These are phyloP conservation scores for Sparidentex hasta DNA, from an alignment of 2,797 vertebrate species.

Conservation along the genomic window DNA sequence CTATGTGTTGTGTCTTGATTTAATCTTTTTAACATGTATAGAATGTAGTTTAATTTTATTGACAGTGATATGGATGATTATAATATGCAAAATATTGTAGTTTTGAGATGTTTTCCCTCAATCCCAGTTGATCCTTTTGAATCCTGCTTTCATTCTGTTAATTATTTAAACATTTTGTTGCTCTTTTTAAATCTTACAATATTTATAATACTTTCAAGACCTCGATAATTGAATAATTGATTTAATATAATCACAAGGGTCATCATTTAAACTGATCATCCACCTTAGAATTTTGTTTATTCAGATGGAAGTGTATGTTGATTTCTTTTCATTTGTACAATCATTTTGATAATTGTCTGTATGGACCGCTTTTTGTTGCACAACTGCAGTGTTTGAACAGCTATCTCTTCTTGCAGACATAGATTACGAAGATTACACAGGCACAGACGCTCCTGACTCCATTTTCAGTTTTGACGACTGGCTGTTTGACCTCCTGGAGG, in stretches of 20 bases:
- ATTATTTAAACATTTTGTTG: not conserved
- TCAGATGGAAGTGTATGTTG: not conserved
- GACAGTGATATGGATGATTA: no score
- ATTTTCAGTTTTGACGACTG: conserved; percentile 25
- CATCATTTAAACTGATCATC: no score
- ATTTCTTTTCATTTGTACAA: not conserved
- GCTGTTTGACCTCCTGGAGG: conserved; percentile 57
- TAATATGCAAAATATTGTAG: not conserved
- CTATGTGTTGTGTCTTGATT: not conserved
- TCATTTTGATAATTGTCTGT: not conserved
- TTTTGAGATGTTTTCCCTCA: no score
- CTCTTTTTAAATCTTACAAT: not conserved
- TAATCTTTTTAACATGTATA: not conserved
- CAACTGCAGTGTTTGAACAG: not conserved
- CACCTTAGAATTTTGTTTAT: not conserved
- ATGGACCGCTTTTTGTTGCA: not conserved
- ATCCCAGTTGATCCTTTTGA: not conserved
- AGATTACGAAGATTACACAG: conserved; percentile 31
- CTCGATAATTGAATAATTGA: not conserved
- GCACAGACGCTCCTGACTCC: not conserved
- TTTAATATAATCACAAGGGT: no score
- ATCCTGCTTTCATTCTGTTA: not conserved
- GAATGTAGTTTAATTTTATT: not conserved
- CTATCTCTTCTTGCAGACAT: conserved; percentile 37
- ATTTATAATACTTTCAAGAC: not conserved